Evolutionary conservation across 2,113 vertebrate genomes (phyloP), one percentile per base, ranked within the genome.

Genomic region (Nanorana parkeri): DNA sequence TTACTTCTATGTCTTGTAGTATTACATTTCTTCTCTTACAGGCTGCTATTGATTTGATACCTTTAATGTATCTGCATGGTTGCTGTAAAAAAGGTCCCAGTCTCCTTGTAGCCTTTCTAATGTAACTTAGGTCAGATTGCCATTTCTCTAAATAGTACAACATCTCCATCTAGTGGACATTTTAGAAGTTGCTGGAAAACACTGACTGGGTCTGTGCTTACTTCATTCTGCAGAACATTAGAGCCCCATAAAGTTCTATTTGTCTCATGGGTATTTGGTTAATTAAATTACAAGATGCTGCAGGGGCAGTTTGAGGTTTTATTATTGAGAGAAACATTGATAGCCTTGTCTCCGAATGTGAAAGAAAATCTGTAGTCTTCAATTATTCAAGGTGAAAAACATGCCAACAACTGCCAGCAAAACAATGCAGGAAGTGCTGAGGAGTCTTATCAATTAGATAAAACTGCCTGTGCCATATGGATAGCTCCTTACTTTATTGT

Each of bases 221-320:
- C 65, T 78, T 24, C 77, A 78, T 78, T 32, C 51, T 68, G 51
- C 26, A 41, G 72, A 32, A 60, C 13, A 2, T 56, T 52, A 75
- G 52, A 19, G 64, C 67, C 80, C 68, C 71, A 76, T 76, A 68
- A 58, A 83, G 29, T 68, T 83, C 71, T 76, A 58, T 76, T 75
- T 76, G 23, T 76, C 80, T 66, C 28, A 5, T 67, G 63, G 72
- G 80, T 15, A 68, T 26, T 61, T 66, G 23, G 36, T 56, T 83
- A 83, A 83, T 83, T 76, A 76, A 83, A 83, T 83, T 76, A 76
- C 72, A 76, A 76, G 72, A 67, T 28, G 52, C 71, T 56, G 24
- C 71, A 58, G 61, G 29, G 64, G 51, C 51, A 24, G 71, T 26
- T 32, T 17, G 29, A 68, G 61, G 13, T 83, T 82, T 56, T 76